Evolutionary conservation across 2,797 vertebrate genomes (phyloP).

Genomic region (Aselliscus stoliczkanus): DNA sequence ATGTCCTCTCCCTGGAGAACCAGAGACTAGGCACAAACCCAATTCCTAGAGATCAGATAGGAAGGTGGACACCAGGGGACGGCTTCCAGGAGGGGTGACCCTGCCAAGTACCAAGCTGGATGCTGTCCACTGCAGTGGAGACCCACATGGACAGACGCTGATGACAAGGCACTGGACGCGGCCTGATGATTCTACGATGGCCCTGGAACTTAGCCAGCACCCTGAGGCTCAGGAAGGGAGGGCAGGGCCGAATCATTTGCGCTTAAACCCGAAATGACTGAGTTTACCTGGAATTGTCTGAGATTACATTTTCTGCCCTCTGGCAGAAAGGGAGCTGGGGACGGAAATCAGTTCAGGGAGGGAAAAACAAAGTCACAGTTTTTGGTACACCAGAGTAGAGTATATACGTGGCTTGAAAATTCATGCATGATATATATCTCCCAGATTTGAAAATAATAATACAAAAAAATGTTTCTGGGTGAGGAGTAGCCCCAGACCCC

Average conservation of each 20-base stretch:
- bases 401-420: not conserved
- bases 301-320: slow-evolving; percentile 57
- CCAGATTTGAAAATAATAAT: not conserved
- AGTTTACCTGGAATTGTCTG: slow-evolving; percentile 30
- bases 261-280: not conserved
- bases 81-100: not conserved
- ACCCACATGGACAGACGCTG: rapidly evolving
- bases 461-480: not conserved
- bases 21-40: not conserved
- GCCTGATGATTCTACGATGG: rapidly evolving
- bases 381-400: not conserved
- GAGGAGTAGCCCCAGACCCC: rapidly evolving
- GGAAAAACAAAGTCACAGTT: slow-evolving; percentile 29
- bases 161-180: rapidly evolving
- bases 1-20: not conserved
- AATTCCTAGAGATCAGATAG: not conserved
- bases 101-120: not conserved
- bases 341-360: not conserved
- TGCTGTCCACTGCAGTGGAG: rapidly evolving
- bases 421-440: not conserved
- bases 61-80: rapidly evolving
- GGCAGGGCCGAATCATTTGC: not conserved
- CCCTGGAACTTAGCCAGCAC: rapidly evolving
- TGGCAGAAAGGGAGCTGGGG: not conserved
- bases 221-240: not conserved